phyloP scores from a whole-genome alignment of 2,797 vertebrate species.

The Bovichtus diacanthus region DNA sequence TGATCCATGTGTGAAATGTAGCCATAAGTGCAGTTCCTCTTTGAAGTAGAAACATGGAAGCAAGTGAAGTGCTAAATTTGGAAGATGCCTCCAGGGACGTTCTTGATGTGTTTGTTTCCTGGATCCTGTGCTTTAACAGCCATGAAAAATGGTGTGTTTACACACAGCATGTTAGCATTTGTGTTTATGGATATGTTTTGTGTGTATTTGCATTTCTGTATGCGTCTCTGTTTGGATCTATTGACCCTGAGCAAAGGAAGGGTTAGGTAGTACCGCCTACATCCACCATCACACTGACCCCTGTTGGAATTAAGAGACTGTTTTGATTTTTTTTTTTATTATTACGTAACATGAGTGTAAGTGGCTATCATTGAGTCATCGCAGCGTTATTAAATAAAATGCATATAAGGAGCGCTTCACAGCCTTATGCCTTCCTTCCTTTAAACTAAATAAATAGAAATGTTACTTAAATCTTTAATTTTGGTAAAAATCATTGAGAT shows the following conservation, averaged over 20 bases:
- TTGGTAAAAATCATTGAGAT: not conserved
- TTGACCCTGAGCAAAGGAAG: constrained; percentile 26
- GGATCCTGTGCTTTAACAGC: constrained; percentile 52
- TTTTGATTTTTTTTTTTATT: not conserved
- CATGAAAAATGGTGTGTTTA: constrained; percentile 32
- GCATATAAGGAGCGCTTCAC: not conserved
- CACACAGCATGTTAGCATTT: constrained; percentile 26
- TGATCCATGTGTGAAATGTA: constrained; percentile 72
- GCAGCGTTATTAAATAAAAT: constrained; percentile 18
- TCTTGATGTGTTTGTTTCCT: constrained; percentile 74
- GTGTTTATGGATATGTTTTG: constrained; percentile 15
- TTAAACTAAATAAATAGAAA: no score
- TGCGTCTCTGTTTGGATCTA: constrained; percentile 17
- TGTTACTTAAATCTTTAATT: not conserved
- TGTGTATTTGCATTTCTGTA: not conserved
- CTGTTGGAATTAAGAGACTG: constrained; percentile 26
- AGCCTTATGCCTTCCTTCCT: not conserved
- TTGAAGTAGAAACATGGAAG: constrained; percentile 78
- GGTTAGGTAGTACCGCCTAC: not conserved
- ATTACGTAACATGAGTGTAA: constrained; percentile 34
- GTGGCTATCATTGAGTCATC: constrained; percentile 4
- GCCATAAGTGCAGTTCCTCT: constrained; percentile 70
- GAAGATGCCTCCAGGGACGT: constrained; percentile 71
- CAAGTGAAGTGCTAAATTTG: constrained; percentile 77
- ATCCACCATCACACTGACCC: constrained; percentile 4